A percentile compares a stretch with the other conserved stretches of the same genome.
Evolutionary conservation across 2,113 vertebrate species (phyloP).

Genomic region (Tamias sibiricus): DNA sequence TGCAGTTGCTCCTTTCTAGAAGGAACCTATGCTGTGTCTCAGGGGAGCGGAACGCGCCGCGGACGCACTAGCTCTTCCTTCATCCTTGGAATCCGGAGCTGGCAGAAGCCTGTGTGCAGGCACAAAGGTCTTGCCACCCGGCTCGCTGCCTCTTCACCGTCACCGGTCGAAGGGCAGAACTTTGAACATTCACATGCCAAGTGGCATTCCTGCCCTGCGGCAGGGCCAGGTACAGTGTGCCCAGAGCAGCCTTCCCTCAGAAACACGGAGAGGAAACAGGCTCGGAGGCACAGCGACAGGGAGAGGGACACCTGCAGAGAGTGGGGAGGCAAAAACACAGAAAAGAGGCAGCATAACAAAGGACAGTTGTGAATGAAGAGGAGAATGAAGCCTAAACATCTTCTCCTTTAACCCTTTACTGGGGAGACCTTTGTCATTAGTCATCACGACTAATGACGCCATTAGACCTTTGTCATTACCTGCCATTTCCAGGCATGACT

Average conservation of each 20-base stretch:
- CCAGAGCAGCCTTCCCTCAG: not conserved
- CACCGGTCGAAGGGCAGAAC: slow-evolving; percentile 49
- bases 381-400: not conserved
- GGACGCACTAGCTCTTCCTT: not conserved
- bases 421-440: not conserved
- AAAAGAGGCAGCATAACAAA: not conserved
- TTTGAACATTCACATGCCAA: not conserved
- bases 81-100: not conserved
- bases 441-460: too few species aligned
- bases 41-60: not conserved
- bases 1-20: not conserved
- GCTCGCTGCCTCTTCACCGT: not conserved
- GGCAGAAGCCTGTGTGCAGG: not conserved
- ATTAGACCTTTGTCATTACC: not conserved
- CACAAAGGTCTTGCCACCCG: slow-evolving; percentile 55
- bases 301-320: not conserved
- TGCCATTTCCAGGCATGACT: not conserved
- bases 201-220: not conserved
- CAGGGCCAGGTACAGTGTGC: not conserved
- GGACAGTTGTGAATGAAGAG: not conserved
- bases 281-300: not conserved
- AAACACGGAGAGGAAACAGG: too few species aligned
- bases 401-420: not conserved
- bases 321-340: not conserved
- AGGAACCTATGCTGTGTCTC: not conserved